Base-by-base conservation (phyloP, 2,113 vertebrate genomes). In the Dermatemys mawii region DNA sequence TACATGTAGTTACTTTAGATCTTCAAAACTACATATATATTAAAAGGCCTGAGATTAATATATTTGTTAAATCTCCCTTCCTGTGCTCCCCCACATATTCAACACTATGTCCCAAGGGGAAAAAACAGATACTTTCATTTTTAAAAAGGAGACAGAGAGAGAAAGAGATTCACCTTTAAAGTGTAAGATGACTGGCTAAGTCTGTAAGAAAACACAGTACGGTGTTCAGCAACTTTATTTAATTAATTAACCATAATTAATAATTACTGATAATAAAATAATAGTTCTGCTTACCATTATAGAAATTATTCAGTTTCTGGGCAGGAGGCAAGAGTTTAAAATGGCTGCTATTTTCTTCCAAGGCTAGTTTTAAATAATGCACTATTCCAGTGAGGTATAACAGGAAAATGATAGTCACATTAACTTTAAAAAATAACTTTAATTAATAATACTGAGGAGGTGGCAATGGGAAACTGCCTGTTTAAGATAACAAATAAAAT, bases 361-460 rank as follows among this genome's bases (percentile, higher is more conserved):
- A 90, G 95, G 85, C 27, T 51, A 41, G 12, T 46, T 89, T 84
- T 51, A 90, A 85, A 54, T 84, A 78, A 88, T 63, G 87, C 63
- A 60, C 41, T 51, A 63, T 50, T 44, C 93, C 26, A 75, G 75
- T 53, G 81, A 92, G 95, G 87, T 80, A 41, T 84, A 84, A 95
- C 90, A 90, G 50, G 51, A 84, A 96, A 97, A 93, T 63, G 95
- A 86, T 57, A 51, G 41, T 21, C 88, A 92, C 87, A 90, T 93
- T 81, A 94, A 88, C 85, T 93, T 97, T 92, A 91, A 35, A 96
- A 91, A 97, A 97, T 84, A 88, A 90, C 60, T 94, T 95, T 94
- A 94, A 95, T 97, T 97, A 97, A 95, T 93, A 97, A 83, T 81
- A 17, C 2, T 5, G 86, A 81, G 14, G 48, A 91, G 35, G 63